These are phyloP conservation scores for Oriolus oriolus DNA, from an alignment of 2,113 vertebrate species.

Conservation along the genomic window DNA sequence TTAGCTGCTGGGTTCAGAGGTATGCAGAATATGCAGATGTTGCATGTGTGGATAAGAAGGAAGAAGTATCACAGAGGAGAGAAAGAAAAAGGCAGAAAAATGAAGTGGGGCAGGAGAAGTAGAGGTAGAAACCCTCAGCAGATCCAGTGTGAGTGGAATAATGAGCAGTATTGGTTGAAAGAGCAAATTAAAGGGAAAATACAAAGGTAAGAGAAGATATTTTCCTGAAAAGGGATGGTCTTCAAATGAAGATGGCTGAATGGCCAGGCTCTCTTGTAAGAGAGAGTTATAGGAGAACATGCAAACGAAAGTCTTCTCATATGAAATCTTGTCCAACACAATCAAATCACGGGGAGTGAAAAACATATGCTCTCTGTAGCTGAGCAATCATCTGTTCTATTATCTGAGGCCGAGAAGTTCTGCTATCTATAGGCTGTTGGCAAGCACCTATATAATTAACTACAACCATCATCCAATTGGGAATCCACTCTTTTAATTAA, in stretches of 20 bases:
- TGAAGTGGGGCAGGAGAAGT: not conserved
- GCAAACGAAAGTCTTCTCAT: not conserved
- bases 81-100: not conserved
- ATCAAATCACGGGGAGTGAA: not conserved
- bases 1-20: not conserved
- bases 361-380: not conserved
- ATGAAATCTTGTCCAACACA: not conserved
- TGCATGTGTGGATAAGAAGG: not conserved
- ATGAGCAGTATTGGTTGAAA: not conserved
- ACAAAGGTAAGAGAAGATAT: not conserved
- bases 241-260: not conserved
- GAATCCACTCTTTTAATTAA: conserved; percentile 7
- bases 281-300: not conserved
- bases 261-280: not conserved
- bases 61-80: not conserved
- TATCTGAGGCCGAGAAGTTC: not conserved
- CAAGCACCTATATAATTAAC: conserved; percentile 4
- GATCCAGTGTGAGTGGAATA: not conserved
- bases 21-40: not conserved
- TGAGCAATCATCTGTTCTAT: not conserved
- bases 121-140: not conserved
- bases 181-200: not conserved
- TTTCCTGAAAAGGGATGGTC: not conserved
- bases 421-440: not conserved
- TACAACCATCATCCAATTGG: not conserved